Evolutionary conservation across 2,113 vertebrate genomes (phyloP).

Genomic region (Scomber scombrus): DNA sequence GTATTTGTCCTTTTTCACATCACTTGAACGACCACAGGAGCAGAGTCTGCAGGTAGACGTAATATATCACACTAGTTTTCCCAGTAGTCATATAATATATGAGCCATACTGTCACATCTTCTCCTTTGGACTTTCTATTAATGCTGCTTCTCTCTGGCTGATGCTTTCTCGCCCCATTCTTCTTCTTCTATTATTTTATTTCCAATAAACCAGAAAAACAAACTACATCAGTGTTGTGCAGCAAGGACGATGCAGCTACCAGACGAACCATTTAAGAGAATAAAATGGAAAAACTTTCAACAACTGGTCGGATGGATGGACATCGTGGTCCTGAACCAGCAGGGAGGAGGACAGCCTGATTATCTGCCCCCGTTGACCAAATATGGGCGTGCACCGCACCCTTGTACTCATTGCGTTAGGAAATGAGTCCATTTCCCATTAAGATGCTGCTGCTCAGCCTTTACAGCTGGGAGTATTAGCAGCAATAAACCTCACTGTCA

Average conservation of each 20-base stretch:
- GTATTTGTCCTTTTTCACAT: too few relatives aligned
- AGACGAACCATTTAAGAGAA: not conserved
- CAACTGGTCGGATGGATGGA: slow-evolving; percentile 22
- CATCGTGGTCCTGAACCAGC: not conserved
- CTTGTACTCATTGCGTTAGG: slow-evolving; percentile 68
- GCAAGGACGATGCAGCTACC: not conserved
- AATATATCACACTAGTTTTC: too few relatives aligned
- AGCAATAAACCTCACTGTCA: slow-evolving; percentile 82
- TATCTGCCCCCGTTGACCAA: slow-evolving; percentile 69
- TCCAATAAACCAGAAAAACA: not conserved
- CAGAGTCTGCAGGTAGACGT: too few relatives aligned
- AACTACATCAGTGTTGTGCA: not conserved
- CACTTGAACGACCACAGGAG: too few relatives aligned
- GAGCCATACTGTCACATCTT: not conserved
- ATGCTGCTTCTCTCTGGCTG: slow-evolving; percentile 1
- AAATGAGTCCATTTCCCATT: slow-evolving; percentile 82
- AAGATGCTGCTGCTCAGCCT: slow-evolving; percentile 75
- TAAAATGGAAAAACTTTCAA: slow-evolving; percentile 28
- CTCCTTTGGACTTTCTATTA: not conserved
- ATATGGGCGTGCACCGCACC: slow-evolving; percentile 71
- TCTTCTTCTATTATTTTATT: not conserved
- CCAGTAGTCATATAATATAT: not conserved
- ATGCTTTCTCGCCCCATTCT: not conserved
- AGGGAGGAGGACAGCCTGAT: slow-evolving; percentile 54
- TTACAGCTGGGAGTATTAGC: slow-evolving; percentile 80